Evolutionary conservation across 2,888 invertebrate genomes (phyloP).

Genomic region (Heliothis peltigera): DNA sequence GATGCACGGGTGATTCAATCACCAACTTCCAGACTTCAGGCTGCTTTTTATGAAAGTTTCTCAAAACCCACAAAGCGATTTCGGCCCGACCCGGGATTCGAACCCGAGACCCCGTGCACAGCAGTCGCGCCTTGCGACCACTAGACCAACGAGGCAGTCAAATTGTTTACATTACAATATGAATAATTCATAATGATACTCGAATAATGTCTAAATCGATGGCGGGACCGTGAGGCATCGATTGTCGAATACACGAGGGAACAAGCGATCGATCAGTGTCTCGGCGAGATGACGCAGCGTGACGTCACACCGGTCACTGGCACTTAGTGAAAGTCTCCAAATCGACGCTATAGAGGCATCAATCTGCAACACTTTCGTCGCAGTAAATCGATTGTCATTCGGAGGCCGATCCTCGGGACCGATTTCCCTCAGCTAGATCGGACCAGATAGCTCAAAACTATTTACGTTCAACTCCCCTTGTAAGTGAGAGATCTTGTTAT

Average conservation of each 20-base stretch:
- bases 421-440: slow-evolving; percentile 72
- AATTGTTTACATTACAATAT: too few species aligned
- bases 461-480: slow-evolving; percentile 15
- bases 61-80: too few species aligned
- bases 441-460: slow-evolving; percentile 46
- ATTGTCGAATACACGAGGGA: slow-evolving; percentile 31
- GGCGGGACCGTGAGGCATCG: slow-evolving; percentile 20
- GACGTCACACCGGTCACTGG: slow-evolving; percentile 73
- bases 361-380: slow-evolving; percentile 86
- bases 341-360: slow-evolving; percentile 73
- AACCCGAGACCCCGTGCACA: too few species aligned
- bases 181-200: slow-evolving; percentile 45
- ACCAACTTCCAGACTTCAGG: too few species aligned
- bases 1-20: too few species aligned
- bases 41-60: too few species aligned
- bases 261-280: slow-evolving; percentile 45
- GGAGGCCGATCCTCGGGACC: slow-evolving; percentile 67
- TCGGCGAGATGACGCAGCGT: slow-evolving; percentile 60
- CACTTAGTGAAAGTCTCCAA: slow-evolving; percentile 83
- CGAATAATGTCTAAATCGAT: slow-evolving; percentile 32
- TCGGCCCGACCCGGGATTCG: too few species aligned
- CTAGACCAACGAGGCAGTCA: too few species aligned
- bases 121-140: too few species aligned
- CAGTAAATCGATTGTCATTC: slow-evolving; percentile 83
- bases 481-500: slow-evolving; percentile 22